A percentile compares a stretch with the other conserved stretches of the same genome.
Conservation (phyloP, 2,113 vertebrate genomes). For the Cyrtonyx montezumae region DNA sequence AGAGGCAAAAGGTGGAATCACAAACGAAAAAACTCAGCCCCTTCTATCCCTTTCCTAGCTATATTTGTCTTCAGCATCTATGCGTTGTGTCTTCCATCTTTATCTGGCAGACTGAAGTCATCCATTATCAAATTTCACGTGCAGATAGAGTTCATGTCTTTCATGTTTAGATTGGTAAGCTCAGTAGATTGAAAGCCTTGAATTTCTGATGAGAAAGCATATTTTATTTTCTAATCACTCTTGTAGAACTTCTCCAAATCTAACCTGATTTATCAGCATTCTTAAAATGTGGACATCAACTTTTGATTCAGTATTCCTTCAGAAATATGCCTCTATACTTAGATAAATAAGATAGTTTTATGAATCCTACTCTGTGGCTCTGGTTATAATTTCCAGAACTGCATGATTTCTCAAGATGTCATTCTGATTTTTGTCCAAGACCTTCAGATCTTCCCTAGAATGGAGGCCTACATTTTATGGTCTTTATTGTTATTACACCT, state of each 20-base stretch:
- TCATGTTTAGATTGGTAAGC: neutral
- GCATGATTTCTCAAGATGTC: neutral
- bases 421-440: neutral
- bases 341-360: neutral
- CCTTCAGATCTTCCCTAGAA: neutral
- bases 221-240: constrained; percentile 3
- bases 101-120: neutral
- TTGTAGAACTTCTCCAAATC: neutral
- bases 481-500: neutral
- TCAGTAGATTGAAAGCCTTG: neutral
- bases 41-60: neutral
- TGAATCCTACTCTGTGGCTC: neutral
- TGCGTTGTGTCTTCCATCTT: neutral
- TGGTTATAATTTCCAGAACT: neutral
- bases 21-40: neutral
- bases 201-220: constrained; percentile 6
- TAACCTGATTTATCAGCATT: neutral
- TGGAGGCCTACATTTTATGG: neutral
- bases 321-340: neutral
- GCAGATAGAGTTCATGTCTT: neutral
- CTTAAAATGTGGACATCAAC: neutral
- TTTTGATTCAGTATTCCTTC: neutral
- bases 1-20: neutral
- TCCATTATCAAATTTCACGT: constrained; percentile 12
- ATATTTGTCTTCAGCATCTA: neutral